These are phyloP conservation scores for Mimumesa dahlbomi DNA, from an alignment of 2,888 invertebrate species.

Conservation along the genomic window DNA sequence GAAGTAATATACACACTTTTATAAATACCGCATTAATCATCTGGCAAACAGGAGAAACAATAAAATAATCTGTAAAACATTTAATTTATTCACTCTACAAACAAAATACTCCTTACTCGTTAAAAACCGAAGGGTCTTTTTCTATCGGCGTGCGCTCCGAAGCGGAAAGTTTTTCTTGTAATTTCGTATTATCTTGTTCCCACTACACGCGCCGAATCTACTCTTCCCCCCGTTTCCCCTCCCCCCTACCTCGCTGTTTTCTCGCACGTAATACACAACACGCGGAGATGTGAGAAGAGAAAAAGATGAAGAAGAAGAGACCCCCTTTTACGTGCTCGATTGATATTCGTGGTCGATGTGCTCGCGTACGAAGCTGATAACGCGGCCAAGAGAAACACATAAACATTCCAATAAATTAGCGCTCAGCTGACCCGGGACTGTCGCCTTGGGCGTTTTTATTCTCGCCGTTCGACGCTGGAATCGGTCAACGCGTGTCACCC, in stretches of 20 bases:
- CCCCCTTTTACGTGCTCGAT: background rate
- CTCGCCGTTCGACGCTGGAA: conserved; percentile 52
- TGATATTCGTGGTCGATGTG: conserved; percentile 16
- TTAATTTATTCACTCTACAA: too few species aligned
- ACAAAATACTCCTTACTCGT: too few species aligned
- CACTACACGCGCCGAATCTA: conserved; percentile 6
- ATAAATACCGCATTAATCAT: too few species aligned
- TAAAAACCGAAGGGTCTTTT: too few species aligned
- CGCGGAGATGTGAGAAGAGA: too few species aligned
- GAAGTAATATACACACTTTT: too few species aligned
- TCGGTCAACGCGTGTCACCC: conserved; percentile 73
- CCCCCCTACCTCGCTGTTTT: conserved; percentile 31
- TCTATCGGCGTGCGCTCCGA: background rate
- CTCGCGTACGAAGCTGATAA: conserved; percentile 56
- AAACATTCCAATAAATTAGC: conserved; percentile 81
- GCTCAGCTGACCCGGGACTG: conserved; percentile 77
- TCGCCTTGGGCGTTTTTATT: conserved; percentile 67
- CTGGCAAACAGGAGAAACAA: too few species aligned
- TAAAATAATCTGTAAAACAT: too few species aligned
- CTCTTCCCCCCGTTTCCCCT: too few species aligned
- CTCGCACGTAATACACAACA: conserved; percentile 5
- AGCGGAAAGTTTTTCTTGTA: conserved; percentile 38
- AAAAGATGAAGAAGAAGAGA: too few species aligned
- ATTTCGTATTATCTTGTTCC: conserved; percentile 23
- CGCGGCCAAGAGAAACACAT: conserved; percentile 75